These are phyloP conservation scores for Odontamblyopus rebecca DNA, from an alignment of 2,797 vertebrate species.

Conservation along the genomic window DNA sequence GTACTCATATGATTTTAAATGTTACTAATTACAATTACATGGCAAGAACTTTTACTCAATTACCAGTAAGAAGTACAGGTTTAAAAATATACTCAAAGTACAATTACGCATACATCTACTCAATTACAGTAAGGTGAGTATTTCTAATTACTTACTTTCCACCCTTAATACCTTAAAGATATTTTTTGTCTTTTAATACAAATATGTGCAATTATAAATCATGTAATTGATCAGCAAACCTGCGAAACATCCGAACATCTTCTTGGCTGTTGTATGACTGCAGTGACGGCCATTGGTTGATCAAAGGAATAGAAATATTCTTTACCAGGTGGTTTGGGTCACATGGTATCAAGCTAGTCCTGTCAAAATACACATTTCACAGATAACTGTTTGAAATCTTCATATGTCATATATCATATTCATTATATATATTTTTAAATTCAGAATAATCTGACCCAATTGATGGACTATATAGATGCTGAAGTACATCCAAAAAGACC, in stretches of 20 bases:
- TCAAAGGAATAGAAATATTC: conserved; percentile 86
- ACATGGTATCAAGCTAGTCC: conserved; percentile 92
- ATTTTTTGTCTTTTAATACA: neutral
- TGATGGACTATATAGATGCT: neutral
- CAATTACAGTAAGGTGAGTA: too few species aligned
- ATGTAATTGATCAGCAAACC: conserved; percentile 66
- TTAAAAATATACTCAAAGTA: too few species aligned
- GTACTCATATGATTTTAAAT: too few species aligned
- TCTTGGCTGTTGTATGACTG: conserved; percentile 86
- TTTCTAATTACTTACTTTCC: too few species aligned
- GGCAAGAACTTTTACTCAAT: too few species aligned
- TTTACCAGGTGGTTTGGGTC: conserved; percentile 88
- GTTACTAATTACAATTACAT: too few species aligned
- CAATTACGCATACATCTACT: too few species aligned
- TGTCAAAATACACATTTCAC: conserved; percentile 55
- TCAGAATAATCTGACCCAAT: neutral
- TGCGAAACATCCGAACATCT: conserved; percentile 86
- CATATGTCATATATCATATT: too few species aligned
- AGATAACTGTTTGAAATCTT: too few species aligned
- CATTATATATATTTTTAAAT: neutral
- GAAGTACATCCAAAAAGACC: neutral
- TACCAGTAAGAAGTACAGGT: too few species aligned
- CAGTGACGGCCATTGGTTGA: conserved; percentile 92
- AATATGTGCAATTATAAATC: neutral
- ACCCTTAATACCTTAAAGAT: too few species aligned